Base-by-base conservation (phyloP, 1,140 invertebrate species). In the Homalodisca vitripennis region DNA sequence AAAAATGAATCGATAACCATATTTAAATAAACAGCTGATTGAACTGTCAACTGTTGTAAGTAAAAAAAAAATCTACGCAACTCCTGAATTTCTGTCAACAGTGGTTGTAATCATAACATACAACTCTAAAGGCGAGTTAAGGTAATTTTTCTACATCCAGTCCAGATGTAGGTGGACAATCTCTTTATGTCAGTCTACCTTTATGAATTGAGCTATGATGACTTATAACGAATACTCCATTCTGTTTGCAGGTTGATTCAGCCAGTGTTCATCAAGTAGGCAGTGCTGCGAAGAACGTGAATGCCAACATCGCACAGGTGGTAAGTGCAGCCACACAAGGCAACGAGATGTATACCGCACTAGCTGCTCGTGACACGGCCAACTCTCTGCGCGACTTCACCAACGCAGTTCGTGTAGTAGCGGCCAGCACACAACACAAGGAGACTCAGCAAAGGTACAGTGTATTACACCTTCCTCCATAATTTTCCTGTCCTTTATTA, bases 321-420 rank as follows among this genome's bases (percentile, higher is more conserved):
- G 80, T 97, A 14, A 94, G 92, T 20, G 93, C 93, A 14, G 91
- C 93, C 13, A 84, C 88, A 64, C 92, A 94, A 80, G 90, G 89
- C 41, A 94, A 95, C 78, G 88, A 92, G 69, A 88, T 88, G 70
- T 94, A 94, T 77, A 92, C 92, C 0, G 91, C 92, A 1, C 87
- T 88, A 67, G 91, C 92, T 12, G 91, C 92, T 1, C 80, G 90
- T 51, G 92, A 95, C 74, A 92, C 90, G 0, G 90, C 92, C 0
- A 84, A 88, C 71, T 86, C 89, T 2, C 78, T 96, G 1, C 84
- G 87, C 67, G 84, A 89, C 47, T 84, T 94, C 26, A 88, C 88
- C 0, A 85, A 83, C 48, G 86, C 90, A 46, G 88, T 91, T 0
- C 81, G 90, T 63, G 89, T 89, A 60, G 88, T 94, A 34, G 87